These are phyloP conservation scores for Halocaridina rubra DNA, from an alignment of 2,888 invertebrate species.

Conservation along the genomic window DNA sequence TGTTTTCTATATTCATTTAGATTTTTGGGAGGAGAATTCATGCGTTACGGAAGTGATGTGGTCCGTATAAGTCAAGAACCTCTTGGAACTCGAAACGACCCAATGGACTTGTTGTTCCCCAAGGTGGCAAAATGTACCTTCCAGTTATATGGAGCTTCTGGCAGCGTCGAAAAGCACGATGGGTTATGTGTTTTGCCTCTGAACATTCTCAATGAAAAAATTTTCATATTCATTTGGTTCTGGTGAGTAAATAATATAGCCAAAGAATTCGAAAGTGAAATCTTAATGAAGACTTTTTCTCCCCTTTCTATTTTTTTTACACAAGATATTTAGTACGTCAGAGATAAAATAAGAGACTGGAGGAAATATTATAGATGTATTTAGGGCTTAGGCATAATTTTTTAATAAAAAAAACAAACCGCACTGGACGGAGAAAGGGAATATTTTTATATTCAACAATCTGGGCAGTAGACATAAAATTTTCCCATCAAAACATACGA, in stretches of 20 bases:
- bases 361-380: too few species aligned
- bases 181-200: constrained; percentile 91
- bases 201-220: constrained; percentile 92
- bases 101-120: constrained; percentile 72
- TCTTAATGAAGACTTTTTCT: too few species aligned
- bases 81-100: constrained; percentile 74
- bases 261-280: too few species aligned
- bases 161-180: constrained; percentile 85
- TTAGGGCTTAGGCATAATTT: too few species aligned
- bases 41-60: constrained; percentile 77
- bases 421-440: too few species aligned
- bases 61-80: constrained; percentile 79
- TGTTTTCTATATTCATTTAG: background rate
- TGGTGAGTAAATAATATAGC: constrained; percentile 66
- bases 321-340: too few species aligned
- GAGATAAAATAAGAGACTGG: too few species aligned
- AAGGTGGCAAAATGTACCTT: constrained; percentile 64
- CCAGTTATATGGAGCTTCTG: constrained; percentile 88
- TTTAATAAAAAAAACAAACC: too few species aligned
- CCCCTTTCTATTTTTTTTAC: too few species aligned
- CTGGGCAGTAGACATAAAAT: background rate
- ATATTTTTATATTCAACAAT: background rate
- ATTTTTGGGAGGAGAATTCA: constrained; percentile 81
- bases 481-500: background rate
- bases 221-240: constrained; percentile 71